phyloP scores from a whole-genome alignment of 1,140 invertebrate genomes.

The Chrysoperla carnea region DNA sequence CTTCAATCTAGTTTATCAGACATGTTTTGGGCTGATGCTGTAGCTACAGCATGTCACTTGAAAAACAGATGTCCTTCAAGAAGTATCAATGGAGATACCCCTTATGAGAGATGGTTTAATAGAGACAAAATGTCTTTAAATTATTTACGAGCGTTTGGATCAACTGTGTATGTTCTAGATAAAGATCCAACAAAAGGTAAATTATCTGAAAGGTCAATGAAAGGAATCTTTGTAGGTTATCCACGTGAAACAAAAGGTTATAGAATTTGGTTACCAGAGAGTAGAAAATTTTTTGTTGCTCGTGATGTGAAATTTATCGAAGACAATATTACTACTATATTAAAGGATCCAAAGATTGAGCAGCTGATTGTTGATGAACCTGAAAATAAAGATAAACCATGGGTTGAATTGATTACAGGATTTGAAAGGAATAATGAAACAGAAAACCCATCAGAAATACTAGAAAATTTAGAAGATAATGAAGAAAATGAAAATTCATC shows the following conservation, averaged over 20 bases:
- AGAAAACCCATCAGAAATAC: background rate
- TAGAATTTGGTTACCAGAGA: slow-evolving; percentile 11
- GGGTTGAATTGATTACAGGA: background rate
- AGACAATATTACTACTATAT: slow-evolving; percentile 5
- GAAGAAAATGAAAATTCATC: background rate
- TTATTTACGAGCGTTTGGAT: slow-evolving; percentile 17
- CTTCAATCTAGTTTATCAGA: slow-evolving; percentile 14
- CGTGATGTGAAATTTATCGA: slow-evolving; percentile 18
- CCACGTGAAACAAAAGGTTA: slow-evolving; percentile 6
- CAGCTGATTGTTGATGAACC: too few species aligned
- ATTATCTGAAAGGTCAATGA: slow-evolving; percentile 10
- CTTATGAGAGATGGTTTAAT: slow-evolving; percentile 17
- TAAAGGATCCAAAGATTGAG: too few species aligned
- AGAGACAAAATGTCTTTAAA: slow-evolving; percentile 6
- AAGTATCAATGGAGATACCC: slow-evolving; percentile 10
- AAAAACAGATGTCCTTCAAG: slow-evolving; percentile 8
- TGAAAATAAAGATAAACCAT: background rate
- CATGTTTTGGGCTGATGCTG: slow-evolving; percentile 22
- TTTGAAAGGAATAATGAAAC: background rate
- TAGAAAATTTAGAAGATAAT: background rate
- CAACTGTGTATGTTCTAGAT: slow-evolving; percentile 10
- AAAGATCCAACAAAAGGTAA: slow-evolving; percentile 9
- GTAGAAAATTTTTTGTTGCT: slow-evolving; percentile 10
- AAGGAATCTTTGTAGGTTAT: slow-evolving; percentile 11
- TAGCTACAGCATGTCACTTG: slow-evolving; percentile 9